phyloP scores from a whole-genome alignment of 2,888 invertebrate species.

The Pasiphila rectangulata region DNA sequence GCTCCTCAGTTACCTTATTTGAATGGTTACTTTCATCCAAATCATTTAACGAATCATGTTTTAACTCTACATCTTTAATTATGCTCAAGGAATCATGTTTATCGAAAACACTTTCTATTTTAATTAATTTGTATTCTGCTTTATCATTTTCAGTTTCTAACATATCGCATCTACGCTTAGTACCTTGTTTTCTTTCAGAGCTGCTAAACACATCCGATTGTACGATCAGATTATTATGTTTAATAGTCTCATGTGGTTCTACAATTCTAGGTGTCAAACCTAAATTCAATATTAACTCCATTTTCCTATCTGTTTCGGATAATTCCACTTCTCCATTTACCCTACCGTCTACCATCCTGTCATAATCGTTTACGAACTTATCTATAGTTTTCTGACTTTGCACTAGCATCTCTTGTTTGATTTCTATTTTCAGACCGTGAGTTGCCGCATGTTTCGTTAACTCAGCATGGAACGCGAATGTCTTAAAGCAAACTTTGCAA shows the following conservation, averaged over 20 bases:
- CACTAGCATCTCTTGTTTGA: neutral
- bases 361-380: neutral
- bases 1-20: too few relatives aligned
- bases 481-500: constrained; percentile 8
- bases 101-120: too few relatives aligned
- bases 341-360: neutral
- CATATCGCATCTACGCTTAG: too few relatives aligned
- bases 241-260: neutral
- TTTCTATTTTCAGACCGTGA: neutral
- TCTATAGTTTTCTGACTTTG: neutral
- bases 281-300: neutral
- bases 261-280: neutral
- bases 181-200: too few relatives aligned
- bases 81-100: too few relatives aligned
- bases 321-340: neutral
- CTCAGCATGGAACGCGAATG: constrained; percentile 4
- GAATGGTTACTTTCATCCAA: too few relatives aligned
- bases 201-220: too few relatives aligned
- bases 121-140: too few relatives aligned
- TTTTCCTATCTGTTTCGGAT: neutral
- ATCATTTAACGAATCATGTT: too few relatives aligned
- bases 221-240: neutral
- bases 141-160: neutral
- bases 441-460: constrained; percentile 2
- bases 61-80: too few relatives aligned